Base-by-base conservation (phyloP, 2,113 vertebrate species). In the Seriola aureovittata region DNA sequence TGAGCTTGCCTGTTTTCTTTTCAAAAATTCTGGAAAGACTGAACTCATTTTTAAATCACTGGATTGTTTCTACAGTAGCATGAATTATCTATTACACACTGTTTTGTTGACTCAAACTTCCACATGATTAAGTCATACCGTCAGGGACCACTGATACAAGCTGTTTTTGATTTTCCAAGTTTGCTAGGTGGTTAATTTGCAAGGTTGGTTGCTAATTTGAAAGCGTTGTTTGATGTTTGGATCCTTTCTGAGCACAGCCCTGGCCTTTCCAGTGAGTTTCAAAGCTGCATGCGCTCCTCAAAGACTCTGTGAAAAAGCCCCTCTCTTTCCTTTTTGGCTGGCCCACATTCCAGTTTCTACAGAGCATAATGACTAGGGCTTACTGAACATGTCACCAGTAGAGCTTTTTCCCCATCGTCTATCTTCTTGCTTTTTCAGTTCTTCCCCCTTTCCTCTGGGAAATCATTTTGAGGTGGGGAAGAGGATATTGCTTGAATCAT, bases 101-200 rank as follows among this genome's bases (percentile, higher is more conserved):
- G 79, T 88, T 90, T 88, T 90, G 91, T 93, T 85, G 85, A 89
- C 74, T 90, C 87, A 91, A 86, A 91, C 89, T 86, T 90, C 77
- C 25, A 68, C 90, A 89, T 93, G 88, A 93, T 90, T 92, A 91
- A 92, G 87, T 92, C 88, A 88, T 87, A 81, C 85, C 70, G 7
- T 75, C 72, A 13, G 89, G 85, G 87, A 76, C 42, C 10, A 63
- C 76, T n/a, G 73, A 75, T 79, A 86, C 75, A 80, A 79, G 86
- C 78, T 83, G 82, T 75, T 89, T 85, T 88, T 89, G 81, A 90
- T 93, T 90, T 69, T 59, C 83, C 63, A 70, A 69, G 79, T 85
- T 86, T 87, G 87, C 85, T 77, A 86, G 88, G 88, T 90, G 86
- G 78, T 91, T 93, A 74, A 92, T 94, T 93, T 91, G 90, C 78